phyloP scores from a whole-genome alignment of 1,140 invertebrate species.

The Maconellicoccus hirsutus region DNA sequence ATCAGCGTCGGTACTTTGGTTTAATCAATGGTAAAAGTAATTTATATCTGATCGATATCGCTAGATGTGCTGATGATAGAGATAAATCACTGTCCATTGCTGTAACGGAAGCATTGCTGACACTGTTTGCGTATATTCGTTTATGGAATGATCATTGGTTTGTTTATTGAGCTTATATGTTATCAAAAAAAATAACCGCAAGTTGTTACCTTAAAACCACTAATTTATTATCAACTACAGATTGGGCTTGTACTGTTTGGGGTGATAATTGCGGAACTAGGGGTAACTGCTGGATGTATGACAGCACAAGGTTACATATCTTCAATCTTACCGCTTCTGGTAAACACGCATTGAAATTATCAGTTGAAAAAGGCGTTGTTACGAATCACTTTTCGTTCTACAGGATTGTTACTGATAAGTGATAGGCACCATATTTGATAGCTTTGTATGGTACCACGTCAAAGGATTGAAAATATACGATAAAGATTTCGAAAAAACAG shows the following conservation, averaged over 20 bases:
- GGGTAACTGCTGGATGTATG: slow-evolving; percentile 57
- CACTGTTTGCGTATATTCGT: slow-evolving; percentile 34
- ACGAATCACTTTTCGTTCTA: no score
- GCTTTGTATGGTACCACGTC: slow-evolving; percentile 53
- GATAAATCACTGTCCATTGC: slow-evolving; percentile 36
- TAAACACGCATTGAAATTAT: no score
- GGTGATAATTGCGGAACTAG: slow-evolving; percentile 23
- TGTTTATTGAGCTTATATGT: no score
- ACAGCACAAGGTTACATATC: slow-evolving; percentile 52
- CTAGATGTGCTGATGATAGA: slow-evolving; percentile 33
- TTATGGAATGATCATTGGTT: slow-evolving; percentile 35
- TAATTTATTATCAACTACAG: slow-evolving; percentile 17
- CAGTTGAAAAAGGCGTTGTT: no score
- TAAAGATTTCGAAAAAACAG: slow-evolving; percentile 33
- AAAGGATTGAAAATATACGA: slow-evolving; percentile 58
- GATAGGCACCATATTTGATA: slow-evolving; percentile 51
- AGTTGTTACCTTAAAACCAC: no score
- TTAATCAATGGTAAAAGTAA: no score
- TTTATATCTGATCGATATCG: no score
- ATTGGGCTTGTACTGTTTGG: slow-evolving; percentile 25
- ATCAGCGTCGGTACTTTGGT: no score
- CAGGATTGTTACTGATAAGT: no score
- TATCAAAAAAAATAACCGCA: no score
- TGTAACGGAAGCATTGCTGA: slow-evolving; percentile 32
- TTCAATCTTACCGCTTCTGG: slow-evolving; percentile 52